Conservation (phyloP, 2,888 invertebrate genomes). For the Limnephilus auricula region DNA sequence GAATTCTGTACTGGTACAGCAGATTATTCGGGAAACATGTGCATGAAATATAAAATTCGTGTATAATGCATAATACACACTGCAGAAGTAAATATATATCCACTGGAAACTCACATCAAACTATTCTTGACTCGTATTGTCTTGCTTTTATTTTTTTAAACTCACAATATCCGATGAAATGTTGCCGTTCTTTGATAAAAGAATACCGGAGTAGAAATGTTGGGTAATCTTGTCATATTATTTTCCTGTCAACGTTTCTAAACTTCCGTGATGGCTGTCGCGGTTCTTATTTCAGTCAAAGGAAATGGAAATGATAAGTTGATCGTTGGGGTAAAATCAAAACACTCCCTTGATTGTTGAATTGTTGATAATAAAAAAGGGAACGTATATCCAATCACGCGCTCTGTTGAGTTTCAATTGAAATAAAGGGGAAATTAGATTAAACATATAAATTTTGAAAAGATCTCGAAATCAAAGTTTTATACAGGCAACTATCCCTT, state of each 20-base stretch:
- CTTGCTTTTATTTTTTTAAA: not conserved
- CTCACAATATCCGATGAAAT: not conserved
- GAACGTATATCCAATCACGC: conserved; percentile 23
- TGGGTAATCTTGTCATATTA: not conserved
- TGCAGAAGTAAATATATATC: not conserved
- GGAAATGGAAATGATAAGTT: not conserved
- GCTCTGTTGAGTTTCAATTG: conserved; percentile 28
- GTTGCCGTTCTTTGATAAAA: not conserved
- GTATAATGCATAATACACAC: not conserved
- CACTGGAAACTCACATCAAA: not conserved
- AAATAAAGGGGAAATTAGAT: conserved; percentile 7
- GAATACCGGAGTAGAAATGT: not conserved
- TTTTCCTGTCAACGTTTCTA: not conserved
- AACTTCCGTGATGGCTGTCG: not conserved
- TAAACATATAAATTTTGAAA: not conserved
- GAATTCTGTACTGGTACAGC: not conserved
- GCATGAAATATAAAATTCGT: not conserved
- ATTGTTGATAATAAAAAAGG: conserved; percentile 11
- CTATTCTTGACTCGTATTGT: not conserved
- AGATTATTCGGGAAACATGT: not conserved
- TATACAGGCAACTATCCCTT: not conserved
- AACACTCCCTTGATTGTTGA: not conserved
- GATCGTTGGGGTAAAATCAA: conserved; percentile 2
- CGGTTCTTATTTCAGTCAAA: not conserved
- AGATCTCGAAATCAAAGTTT: not conserved